These are phyloP conservation scores for Oxytorus armatus DNA, from an alignment of 2,888 invertebrate genomes.

Conservation along the genomic window DNA sequence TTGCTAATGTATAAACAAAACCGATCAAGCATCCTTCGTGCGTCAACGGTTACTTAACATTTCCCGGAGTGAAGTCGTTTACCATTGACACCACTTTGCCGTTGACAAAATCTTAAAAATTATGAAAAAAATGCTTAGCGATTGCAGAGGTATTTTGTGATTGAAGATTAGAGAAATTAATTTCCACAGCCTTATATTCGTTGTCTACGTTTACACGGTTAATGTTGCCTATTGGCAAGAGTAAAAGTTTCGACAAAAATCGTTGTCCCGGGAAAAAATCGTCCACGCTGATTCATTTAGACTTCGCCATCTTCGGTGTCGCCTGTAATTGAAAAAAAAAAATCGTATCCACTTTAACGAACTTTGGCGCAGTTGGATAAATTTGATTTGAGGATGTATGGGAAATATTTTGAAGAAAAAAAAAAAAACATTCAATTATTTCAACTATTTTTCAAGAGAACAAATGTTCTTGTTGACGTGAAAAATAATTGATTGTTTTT, in stretches of 20 bases:
- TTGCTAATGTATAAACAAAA: too few species aligned
- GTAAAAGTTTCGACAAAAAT: background rate
- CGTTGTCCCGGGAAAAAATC: too few species aligned
- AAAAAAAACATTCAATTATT: background rate
- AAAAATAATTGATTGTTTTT: background rate
- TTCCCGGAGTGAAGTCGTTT: too few species aligned
- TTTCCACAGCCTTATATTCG: too few species aligned
- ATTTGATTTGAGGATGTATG: background rate
- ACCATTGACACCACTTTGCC: too few species aligned
- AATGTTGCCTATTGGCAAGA: background rate
- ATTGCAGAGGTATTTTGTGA: too few species aligned
- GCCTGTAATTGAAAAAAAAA: conserved; percentile 7
- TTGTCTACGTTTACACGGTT: too few species aligned
- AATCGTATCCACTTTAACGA: background rate
- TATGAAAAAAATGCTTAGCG: too few species aligned
- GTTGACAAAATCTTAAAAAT: too few species aligned
- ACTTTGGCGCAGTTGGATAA: background rate
- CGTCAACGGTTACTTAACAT: too few species aligned
- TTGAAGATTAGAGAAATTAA: too few species aligned
- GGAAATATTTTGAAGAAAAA: background rate
- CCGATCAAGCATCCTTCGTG: too few species aligned
- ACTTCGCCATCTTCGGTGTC: conserved; percentile 1
- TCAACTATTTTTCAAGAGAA: background rate
- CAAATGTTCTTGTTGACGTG: background rate
- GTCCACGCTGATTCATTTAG: background rate